These are phyloP conservation scores for Chloropsis cyanopogon DNA, from an alignment of 2,113 vertebrate genomes.

Conservation along the genomic window DNA sequence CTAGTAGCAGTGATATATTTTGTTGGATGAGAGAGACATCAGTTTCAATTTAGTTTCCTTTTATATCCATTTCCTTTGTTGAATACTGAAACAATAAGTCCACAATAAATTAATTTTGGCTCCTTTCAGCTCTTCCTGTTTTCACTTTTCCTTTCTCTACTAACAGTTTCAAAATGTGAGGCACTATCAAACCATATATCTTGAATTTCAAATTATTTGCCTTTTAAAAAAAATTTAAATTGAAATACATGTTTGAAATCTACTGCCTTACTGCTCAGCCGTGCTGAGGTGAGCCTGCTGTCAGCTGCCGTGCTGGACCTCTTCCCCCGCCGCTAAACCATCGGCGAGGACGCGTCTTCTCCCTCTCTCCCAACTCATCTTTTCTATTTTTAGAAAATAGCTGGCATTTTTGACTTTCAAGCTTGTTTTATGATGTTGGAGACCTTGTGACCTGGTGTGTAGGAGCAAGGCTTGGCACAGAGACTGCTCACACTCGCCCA, in stretches of 20 bases:
- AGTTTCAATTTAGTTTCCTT: slow-evolving; percentile 31
- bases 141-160: neutral
- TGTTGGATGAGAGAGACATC: neutral
- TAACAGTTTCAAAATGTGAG: neutral
- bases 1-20: neutral
- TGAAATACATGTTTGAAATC: neutral
- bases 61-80: neutral
- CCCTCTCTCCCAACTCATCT: neutral
- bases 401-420: neutral
- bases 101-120: neutral
- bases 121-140: neutral
- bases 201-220: neutral
- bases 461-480: neutral
- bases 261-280: neutral
- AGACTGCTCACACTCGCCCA: fast-evolving
- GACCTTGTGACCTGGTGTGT: neutral
- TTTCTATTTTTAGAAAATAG: neutral
- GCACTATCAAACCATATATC: neutral
- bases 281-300: neutral
- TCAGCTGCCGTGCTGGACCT: neutral
- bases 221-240: neutral
- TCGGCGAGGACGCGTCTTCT: fast-evolving
- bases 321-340: neutral
- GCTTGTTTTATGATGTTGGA: neutral
- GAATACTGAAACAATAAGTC: neutral